Evolutionary conservation across 2,888 invertebrate genomes (phyloP), one percentile per base, ranked within the genome.

Genomic region (Troides aeacus): DNA sequence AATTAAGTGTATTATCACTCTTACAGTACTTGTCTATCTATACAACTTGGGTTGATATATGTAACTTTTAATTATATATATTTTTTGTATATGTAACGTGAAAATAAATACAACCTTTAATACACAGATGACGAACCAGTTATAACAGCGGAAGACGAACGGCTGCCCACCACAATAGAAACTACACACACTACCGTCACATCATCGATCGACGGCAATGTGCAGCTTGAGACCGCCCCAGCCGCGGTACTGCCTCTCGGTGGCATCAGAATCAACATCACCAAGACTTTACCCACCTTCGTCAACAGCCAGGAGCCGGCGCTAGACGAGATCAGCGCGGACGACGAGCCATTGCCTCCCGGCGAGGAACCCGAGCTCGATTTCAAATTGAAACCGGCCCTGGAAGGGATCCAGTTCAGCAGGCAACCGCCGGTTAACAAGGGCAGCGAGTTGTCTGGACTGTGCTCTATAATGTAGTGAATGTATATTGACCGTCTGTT

Each of bases 191-290:
- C 90, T 63, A 93, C 92, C 6, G 93, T 94, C 50, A 93, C 93
- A 63, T 94, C 95, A 46, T 94, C 96, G 0, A 96, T 97, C 73
- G 97, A 97, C 83, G 97, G 96, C 57, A 97, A 97, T 84, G 93
- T 96, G 12, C 96, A 96, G 79, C 85, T 94, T 17, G 94, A 94
- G 59, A 89, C 94, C 0, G 80, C 88, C 10, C 76, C 87, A 0
- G 87, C 93, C 17, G 87, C 93, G 10, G 66, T 79, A 0, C 84
- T 78, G 72, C 92, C 85, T 30, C 78, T 88, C 72, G 94, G 94
- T 77, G 95, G 94, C 82, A 97, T 97, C 74, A 95, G 96, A 80
- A 97, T 97, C 86, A 97, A 97, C 92, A 97, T 97, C 80, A 95
- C 95, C 77, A 96, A 96, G 85, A 93, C 95, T 15, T 83, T 95